Conservation (phyloP, 2,888 invertebrate species). For the Neoaliturus tenellus region DNA sequence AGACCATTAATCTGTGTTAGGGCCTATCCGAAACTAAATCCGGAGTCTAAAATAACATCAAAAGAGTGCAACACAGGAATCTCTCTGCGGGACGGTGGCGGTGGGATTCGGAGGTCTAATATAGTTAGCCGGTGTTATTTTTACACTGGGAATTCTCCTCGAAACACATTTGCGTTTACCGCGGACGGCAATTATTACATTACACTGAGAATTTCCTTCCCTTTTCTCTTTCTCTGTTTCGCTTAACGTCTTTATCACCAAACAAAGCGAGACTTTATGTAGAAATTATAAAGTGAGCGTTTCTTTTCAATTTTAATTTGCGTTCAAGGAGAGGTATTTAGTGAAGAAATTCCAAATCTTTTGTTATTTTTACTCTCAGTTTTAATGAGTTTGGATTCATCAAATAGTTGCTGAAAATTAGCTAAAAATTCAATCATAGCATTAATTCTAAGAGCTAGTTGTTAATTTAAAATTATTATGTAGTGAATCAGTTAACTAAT, state of each 20-base stretch:
- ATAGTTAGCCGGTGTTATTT: slow-evolving; percentile 33
- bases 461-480: too few species aligned
- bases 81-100: not conserved
- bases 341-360: too few species aligned
- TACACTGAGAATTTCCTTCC: not conserved
- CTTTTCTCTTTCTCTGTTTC: not conserved
- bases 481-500: too few species aligned
- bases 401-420: too few species aligned
- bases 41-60: slow-evolving; percentile 5
- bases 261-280: not conserved
- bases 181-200: slow-evolving; percentile 14
- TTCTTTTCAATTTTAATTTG: not conserved
- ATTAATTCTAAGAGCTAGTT: too few species aligned
- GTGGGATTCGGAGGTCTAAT: too few species aligned
- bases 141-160: slow-evolving; percentile 9
- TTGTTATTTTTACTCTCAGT: too few species aligned
- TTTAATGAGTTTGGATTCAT: too few species aligned
- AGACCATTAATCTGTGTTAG: not conserved
- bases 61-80: not conserved
- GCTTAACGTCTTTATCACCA: not conserved
- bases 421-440: too few species aligned
- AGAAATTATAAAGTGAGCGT: not conserved
- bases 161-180: slow-evolving; percentile 9
- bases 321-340: too few species aligned
- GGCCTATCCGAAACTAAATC: not conserved